Base-by-base conservation (phyloP, 1,140 invertebrate genomes). In the Araneus ventricosus region DNA sequence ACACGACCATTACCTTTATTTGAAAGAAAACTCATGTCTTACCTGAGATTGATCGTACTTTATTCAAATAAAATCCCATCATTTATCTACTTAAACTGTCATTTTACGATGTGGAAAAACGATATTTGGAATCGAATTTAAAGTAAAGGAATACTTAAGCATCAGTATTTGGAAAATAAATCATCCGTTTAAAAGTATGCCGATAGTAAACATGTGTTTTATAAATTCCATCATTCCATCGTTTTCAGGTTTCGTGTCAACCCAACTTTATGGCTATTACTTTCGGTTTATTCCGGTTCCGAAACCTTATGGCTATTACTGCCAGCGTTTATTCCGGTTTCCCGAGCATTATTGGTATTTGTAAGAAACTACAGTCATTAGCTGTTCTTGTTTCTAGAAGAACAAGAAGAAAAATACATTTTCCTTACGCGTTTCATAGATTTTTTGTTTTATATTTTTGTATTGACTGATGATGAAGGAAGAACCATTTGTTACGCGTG, bases 391-490 rank as follows among this genome's bases (percentile, higher is more conserved):
- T 63, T 87, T 85, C 20, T 37, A 52, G 82, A 85, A 85, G 45
- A 85, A 85, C n/a, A 79, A 79, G 41, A 8, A 7, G 24, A 67
- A 67, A 80, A 80, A 80, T 80, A 22, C 27, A 80, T 80, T 24
- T 34, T 34, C 75, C 30, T n/a, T 61, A 37, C 59, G 37, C 37
- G 41, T 27, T 61, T 61, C 27, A 63, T 37, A 61, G 57, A 61
- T 59, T 61, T 59, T 8, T 61, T 86, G 24, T 34, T 59, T 39
- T 14, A 84, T 45, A 30, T 34, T 52, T 59, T 39, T 39, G 7
- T 87, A 87, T 87, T 87, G 85, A 87, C 85, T 87, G 85, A 87
- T 87, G 85, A 34, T 87, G 27, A 30, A 61, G 57, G 30, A 30
- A 52, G 41, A 10, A 59, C 34, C 52, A 87, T 87, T 87, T 87